These are phyloP conservation scores for Nomada fabriciana DNA, from an alignment of 2,888 invertebrate species.

Conservation along the genomic window DNA sequence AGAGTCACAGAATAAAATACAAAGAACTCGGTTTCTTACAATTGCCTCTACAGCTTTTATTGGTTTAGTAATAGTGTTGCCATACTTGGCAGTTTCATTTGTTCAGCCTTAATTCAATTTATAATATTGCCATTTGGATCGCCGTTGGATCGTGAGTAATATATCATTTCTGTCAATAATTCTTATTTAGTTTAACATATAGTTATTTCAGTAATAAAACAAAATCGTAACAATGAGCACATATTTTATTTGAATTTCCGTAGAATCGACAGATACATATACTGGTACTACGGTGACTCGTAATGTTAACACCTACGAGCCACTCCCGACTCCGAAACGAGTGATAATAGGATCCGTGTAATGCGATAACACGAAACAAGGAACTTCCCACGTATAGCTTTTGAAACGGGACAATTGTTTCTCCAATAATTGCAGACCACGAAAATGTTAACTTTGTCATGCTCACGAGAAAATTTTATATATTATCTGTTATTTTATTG, in stretches of 20 bases:
- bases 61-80: no score
- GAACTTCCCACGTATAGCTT: slow-evolving; percentile 47
- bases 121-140: background rate
- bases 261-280: slow-evolving; percentile 23
- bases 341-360: slow-evolving; percentile 27
- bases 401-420: slow-evolving; percentile 10
- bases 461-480: no score
- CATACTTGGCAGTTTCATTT: background rate
- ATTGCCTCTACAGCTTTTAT: no score
- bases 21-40: no score
- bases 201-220: background rate
- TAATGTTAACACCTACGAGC: slow-evolving; percentile 32
- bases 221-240: background rate
- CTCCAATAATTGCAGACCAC: slow-evolving; percentile 1
- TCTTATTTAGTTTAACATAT: no score
- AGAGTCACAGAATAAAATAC: no score
- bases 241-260: slow-evolving; percentile 23
- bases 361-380: slow-evolving; percentile 33
- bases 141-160: no score
- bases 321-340: slow-evolving; percentile 38
- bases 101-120: background rate
- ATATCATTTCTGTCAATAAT: no score
- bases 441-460: background rate
- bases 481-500: no score
- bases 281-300: slow-evolving; percentile 4